These are phyloP conservation scores for Corythaeola cristata DNA, from an alignment of 2,113 vertebrate species.

Conservation along the genomic window DNA sequence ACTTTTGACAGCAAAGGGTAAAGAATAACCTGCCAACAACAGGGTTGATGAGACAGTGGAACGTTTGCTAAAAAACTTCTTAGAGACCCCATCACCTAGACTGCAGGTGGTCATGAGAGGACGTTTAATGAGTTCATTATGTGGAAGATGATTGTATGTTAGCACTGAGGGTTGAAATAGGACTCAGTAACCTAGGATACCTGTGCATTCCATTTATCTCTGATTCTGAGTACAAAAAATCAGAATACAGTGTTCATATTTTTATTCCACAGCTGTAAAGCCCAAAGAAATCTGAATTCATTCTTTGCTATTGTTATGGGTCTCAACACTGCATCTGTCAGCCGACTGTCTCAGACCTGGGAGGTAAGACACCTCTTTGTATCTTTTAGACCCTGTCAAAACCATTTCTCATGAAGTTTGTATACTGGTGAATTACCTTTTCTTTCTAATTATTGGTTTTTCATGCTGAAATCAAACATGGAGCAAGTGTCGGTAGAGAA, in stretches of 20 bases:
- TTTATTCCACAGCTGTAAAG: slow-evolving; percentile 87
- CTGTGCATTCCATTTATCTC: background rate
- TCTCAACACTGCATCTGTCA: slow-evolving; percentile 92
- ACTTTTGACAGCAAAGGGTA: slow-evolving; percentile 27
- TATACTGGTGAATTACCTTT: background rate
- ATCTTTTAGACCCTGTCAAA: background rate
- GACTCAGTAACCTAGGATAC: slow-evolving; percentile 25
- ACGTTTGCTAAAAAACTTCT: slow-evolving; percentile 17
- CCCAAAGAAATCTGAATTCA: slow-evolving; percentile 94
- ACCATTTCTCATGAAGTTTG: background rate
- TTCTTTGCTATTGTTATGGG: slow-evolving; percentile 99
- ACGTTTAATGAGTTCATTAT: slow-evolving; percentile 63
- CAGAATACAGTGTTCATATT: background rate
- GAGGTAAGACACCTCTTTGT: slow-evolving; percentile 81
- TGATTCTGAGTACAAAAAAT: slow-evolving; percentile 17
- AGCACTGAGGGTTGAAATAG: slow-evolving; percentile 35
- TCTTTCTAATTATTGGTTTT: background rate
- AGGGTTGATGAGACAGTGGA: slow-evolving; percentile 26
- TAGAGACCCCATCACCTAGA: slow-evolving; percentile 28
- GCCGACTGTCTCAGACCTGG: slow-evolving; percentile 94
- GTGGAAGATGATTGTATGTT: slow-evolving; percentile 32
- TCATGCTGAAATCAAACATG: background rate
- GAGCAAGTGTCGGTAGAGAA: background rate
- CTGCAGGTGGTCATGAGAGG: slow-evolving; percentile 45
- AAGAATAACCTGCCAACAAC: slow-evolving; percentile 26